phyloP scores from a whole-genome alignment of 2,797 vertebrate genomes.

The Anguilla anguilla region DNA sequence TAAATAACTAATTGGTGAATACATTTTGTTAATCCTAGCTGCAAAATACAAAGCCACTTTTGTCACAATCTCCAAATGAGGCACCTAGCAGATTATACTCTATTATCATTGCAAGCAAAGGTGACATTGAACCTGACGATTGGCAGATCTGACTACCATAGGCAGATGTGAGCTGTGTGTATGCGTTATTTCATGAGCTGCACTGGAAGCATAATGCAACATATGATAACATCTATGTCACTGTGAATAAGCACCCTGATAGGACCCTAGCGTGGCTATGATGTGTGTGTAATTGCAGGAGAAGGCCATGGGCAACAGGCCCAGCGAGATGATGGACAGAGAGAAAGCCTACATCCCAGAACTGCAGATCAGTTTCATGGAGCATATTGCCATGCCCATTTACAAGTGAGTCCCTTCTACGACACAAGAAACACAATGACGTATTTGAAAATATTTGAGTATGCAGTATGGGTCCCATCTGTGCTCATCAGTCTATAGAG shows the following conservation, averaged over 20 bases:
- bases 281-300: conserved; percentile 73
- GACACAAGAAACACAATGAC: not conserved
- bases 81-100: not conserved
- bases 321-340: conserved; percentile 98
- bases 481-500: not conserved
- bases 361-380: conserved; percentile 99
- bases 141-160: not conserved
- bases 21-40: not conserved
- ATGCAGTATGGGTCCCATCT: not conserved
- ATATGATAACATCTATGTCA: not conserved
- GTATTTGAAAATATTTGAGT: not conserved
- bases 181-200: not conserved
- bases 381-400: conserved; percentile 98
- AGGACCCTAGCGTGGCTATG: conserved; percentile 14
- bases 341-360: conserved; percentile 98
- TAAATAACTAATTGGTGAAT: not conserved
- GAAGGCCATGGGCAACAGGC: conserved; percentile 98
- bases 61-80: not conserved
- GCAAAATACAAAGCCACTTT: not conserved
- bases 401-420: conserved; percentile 82
- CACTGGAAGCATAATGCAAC: not conserved
- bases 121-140: not conserved
- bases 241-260: conserved; percentile 17
- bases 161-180: not conserved
- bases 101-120: not conserved